Percentiles rank a stretch among this genome's conserved stretches.
Evolutionary conservation across 1,140 invertebrate genomes (phyloP).

Genomic region (Macrosteles quadrilineatus): DNA sequence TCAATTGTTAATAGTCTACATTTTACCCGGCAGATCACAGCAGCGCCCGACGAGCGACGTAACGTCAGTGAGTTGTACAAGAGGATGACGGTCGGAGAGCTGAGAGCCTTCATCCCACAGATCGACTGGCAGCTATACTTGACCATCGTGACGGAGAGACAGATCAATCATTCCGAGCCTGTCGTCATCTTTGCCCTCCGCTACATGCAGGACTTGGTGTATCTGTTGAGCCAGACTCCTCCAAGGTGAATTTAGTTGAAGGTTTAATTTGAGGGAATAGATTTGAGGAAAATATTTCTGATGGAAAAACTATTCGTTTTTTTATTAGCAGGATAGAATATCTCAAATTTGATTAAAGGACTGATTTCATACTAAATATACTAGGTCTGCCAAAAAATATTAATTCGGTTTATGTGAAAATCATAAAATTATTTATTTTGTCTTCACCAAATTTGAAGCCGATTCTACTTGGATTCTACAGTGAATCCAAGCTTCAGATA

Average conservation of each 20-base stretch:
- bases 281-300: neutral
- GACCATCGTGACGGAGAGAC: constrained; percentile 63
- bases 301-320: no score
- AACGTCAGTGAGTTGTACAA: constrained; percentile 81
- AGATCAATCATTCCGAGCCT: constrained; percentile 60
- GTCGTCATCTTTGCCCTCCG: constrained; percentile 73
- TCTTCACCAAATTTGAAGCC: no score
- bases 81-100: constrained; percentile 69
- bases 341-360: no score
- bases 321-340: no score
- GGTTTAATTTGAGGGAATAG: no score
- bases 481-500: no score
- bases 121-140: constrained; percentile 78
- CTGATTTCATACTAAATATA: no score
- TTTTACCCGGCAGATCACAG: constrained; percentile 79
- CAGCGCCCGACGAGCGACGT: constrained; percentile 73
- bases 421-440: no score
- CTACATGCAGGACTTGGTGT: constrained; percentile 57
- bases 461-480: no score
- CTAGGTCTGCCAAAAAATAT: no score
- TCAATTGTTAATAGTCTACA: no score
- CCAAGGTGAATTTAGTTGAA: constrained; percentile 38
- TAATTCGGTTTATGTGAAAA: no score
- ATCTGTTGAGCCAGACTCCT: constrained; percentile 38
- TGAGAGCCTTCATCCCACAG: constrained; percentile 68